Conservation (phyloP, 2,888 invertebrate genomes). For the Noctua janthe region DNA sequence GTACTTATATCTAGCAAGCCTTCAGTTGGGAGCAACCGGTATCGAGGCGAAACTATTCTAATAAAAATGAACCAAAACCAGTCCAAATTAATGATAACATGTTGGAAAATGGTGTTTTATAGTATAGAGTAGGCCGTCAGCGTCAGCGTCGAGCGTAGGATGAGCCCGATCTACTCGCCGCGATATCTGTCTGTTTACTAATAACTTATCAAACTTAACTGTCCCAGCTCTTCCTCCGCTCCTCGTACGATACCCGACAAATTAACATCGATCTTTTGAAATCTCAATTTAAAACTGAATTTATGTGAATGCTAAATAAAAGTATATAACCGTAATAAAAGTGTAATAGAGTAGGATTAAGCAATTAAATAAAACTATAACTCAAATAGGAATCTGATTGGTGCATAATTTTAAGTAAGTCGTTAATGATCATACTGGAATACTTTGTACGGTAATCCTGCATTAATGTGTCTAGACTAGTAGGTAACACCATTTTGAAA, state of each 20-base stretch:
- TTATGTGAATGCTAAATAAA: constrained; percentile 33
- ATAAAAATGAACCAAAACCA: constrained; percentile 88
- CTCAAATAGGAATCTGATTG: constrained; percentile 21
- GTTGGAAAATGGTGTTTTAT: constrained; percentile 73
- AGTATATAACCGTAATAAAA: constrained; percentile 30
- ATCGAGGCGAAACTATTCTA: constrained; percentile 89
- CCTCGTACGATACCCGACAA: constrained; percentile 7
- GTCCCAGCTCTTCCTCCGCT: constrained; percentile 30
- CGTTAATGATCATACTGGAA: constrained; percentile 23
- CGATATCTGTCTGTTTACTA: constrained; percentile 58
- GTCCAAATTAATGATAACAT: constrained; percentile 83
- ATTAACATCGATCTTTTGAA: constrained; percentile 34
- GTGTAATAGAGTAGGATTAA: constrained; percentile 23
- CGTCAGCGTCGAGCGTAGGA: constrained; percentile 67
- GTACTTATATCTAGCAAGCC: constrained; percentile 88
- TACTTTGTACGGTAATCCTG: constrained; percentile 37
- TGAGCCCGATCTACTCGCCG: constrained; percentile 57
- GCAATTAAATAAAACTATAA: constrained; percentile 37
- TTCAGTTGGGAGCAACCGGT: constrained; percentile 84
- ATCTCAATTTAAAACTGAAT: constrained; percentile 36
- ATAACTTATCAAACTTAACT: constrained; percentile 63
- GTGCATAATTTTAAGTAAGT: constrained; percentile 5
- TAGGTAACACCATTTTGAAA: constrained; percentile 1
- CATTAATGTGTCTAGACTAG: constrained; percentile 19
- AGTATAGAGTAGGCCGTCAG: constrained; percentile 65